A percentile compares a stretch with the other conserved stretches of the same genome.
Evolutionary conservation across 2,888 invertebrate species (phyloP).

Genomic region (Xanthia togata): DNA sequence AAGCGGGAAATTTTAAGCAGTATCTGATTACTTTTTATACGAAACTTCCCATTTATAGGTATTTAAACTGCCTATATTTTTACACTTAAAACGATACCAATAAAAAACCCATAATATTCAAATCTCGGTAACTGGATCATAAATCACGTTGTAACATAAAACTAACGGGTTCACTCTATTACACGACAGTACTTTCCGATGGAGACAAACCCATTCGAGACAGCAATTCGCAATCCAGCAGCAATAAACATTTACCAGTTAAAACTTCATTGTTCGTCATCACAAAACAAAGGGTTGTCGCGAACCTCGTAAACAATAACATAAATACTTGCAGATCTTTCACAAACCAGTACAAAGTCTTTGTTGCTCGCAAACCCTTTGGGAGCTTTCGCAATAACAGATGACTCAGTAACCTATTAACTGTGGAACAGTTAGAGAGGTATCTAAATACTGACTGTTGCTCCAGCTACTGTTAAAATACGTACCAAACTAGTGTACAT

Average conservation of each 20-base stretch:
- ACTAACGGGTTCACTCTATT: slow-evolving; percentile 60
- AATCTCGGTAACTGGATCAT: slow-evolving; percentile 59
- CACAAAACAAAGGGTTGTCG: slow-evolving; percentile 80
- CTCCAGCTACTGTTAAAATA: slow-evolving; percentile 59
- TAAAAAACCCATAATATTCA: slow-evolving; percentile 66
- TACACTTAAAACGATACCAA: slow-evolving; percentile 56
- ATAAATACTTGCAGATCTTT: slow-evolving; percentile 78
- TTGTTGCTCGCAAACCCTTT: slow-evolving; percentile 75
- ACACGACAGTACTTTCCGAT: slow-evolving; percentile 56
- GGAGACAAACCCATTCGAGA: slow-evolving; percentile 64
- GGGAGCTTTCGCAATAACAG: slow-evolving; percentile 77
- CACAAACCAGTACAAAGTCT: slow-evolving; percentile 70
- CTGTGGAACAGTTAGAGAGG: slow-evolving; percentile 64
- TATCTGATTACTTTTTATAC: slow-evolving; percentile 53
- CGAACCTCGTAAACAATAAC: slow-evolving; percentile 76
- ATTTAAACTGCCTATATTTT: slow-evolving; percentile 46
- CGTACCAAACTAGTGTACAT: slow-evolving; percentile 58
- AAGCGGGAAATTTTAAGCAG: slow-evolving; percentile 43
- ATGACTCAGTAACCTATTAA: slow-evolving; percentile 79
- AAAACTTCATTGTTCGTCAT: slow-evolving; percentile 73
- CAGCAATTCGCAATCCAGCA: slow-evolving; percentile 73
- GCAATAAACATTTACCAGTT: slow-evolving; percentile 78
- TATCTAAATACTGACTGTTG: slow-evolving; percentile 71
- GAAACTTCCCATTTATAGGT: slow-evolving; percentile 45
- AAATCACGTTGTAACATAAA: slow-evolving; percentile 65